A percentile compares a stretch with the other conserved stretches of the same genome.
Conservation (phyloP, 2,797 vertebrate genomes). For the Huso huso region DNA sequence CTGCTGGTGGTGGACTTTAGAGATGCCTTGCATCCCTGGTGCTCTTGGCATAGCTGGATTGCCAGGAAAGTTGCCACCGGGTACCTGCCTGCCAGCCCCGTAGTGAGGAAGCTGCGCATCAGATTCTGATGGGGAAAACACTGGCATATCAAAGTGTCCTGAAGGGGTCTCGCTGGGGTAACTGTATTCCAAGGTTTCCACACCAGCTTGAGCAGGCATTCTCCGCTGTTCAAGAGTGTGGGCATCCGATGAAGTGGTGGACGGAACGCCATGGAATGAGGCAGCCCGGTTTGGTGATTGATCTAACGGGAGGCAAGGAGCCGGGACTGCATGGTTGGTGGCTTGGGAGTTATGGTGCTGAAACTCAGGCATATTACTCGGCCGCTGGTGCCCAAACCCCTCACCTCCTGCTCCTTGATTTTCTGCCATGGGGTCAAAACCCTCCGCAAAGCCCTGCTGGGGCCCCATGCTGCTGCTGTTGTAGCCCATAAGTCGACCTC, state of each 20-base stretch:
- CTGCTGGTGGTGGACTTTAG: conserved; percentile 78
- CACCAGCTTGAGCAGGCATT: conserved; percentile 73
- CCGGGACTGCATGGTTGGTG: conserved; percentile 82
- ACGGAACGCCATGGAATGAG: conserved; percentile 87
- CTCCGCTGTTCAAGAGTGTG: conserved; percentile 80
- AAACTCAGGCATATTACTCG: conserved; percentile 83
- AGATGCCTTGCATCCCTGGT: conserved; percentile 74
- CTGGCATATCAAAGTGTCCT: conserved; percentile 85
- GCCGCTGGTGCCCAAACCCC: conserved; percentile 71
- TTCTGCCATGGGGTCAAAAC: conserved; percentile 84
- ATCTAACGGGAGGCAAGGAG: conserved; percentile 89
- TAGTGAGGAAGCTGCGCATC: conserved; percentile 85
- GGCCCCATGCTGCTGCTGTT: conserved; percentile 72
- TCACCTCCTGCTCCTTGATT: conserved; percentile 67
- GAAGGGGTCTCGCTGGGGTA: conserved; percentile 77
- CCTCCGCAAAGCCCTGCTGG: conserved; percentile 81
- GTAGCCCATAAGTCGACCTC: conserved; percentile 83
- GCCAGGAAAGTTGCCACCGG: conserved; percentile 68
- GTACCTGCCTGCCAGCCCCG: conserved; percentile 71
- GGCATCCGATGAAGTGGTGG: conserved; percentile 78
- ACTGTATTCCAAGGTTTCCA: conserved; percentile 88
- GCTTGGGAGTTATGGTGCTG: conserved; percentile 74
- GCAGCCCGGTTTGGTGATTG: conserved; percentile 94
- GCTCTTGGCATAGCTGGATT: conserved; percentile 72
- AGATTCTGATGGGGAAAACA: conserved; percentile 82